phyloP scores from a whole-genome alignment of 2,888 invertebrate genomes.

The Plagodis dolabraria region DNA sequence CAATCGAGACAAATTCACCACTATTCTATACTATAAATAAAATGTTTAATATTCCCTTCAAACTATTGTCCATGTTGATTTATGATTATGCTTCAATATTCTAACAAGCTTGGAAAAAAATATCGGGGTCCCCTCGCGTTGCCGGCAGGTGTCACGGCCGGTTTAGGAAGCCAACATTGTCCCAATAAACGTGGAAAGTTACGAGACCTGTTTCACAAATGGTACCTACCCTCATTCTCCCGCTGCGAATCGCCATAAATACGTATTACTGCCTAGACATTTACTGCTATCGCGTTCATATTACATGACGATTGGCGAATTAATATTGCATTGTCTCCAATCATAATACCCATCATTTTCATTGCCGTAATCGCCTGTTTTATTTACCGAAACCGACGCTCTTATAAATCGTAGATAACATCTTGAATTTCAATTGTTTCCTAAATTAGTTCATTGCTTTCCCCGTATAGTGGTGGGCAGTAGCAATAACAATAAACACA shows the following conservation, averaged over 20 bases:
- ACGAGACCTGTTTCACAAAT: conserved; percentile 62
- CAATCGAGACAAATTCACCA: too few relatives aligned
- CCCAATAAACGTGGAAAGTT: conserved; percentile 58
- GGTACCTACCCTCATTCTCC: conserved; percentile 38
- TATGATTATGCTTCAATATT: conserved; percentile 33
- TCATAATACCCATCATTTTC: conserved; percentile 1
- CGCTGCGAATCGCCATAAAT: conserved; percentile 37
- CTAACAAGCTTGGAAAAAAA: conserved; percentile 49
- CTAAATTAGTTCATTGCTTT: conserved; percentile 13
- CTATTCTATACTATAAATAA: not conserved
- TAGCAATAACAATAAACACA: conserved; percentile 27
- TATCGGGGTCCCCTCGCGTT: conserved; percentile 49
- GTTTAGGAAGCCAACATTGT: conserved; percentile 54
- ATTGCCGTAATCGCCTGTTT: conserved; percentile 1
- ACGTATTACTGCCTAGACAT: conserved; percentile 35
- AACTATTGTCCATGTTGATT: conserved; percentile 25
- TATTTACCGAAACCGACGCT: conserved; percentile 6
- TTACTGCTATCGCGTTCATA: conserved; percentile 25
- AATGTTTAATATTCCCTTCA: not conserved
- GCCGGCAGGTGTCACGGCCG: conserved; percentile 65
- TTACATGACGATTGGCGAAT: conserved; percentile 20
- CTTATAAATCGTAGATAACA: conserved; percentile 19
- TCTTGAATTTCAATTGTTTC: conserved; percentile 16
- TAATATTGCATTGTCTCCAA: conserved; percentile 11
- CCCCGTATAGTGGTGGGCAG: conserved; percentile 10